Evolutionary conservation across 2,113 vertebrate genomes (phyloP), one percentile per base, ranked within the genome.

Genomic region (Sturnira hondurensis): DNA sequence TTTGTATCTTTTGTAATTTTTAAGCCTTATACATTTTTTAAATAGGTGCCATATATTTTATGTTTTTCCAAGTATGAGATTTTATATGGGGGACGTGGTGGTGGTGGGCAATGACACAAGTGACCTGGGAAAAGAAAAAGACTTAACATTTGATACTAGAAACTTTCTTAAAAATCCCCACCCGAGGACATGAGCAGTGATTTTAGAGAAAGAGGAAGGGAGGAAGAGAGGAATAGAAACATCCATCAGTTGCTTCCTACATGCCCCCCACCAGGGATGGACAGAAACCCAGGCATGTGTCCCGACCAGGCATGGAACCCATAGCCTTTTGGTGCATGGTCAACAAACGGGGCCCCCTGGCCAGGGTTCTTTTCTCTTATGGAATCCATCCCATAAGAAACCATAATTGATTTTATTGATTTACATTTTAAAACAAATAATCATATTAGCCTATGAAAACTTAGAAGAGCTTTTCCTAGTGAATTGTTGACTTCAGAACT

Each of bases 361-460:
- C 56, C 56, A 26, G 56, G 54, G 52, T 5, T 19, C 58, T 83
- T 94, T 97, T 74, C 28, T 92, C 41, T 65, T 93, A 71, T 38
- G 85, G 85, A 82, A 74, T 74, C 56, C n/a, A 87, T 92, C 63
- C 70, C 33, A 4, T n/a, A 70, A 93, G 54, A 92, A 2, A 86
- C 5, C 52, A 74, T 78, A 94, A 96, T 93, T 89, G 28, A 96
- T 92, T 94, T 96, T 94, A 96, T 92, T 96, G 97, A 97, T 92
- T 96, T 91, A 93, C 43, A 89, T 20, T 56, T 56, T 56, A 56
- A 56, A 56, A 85, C 19, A 19, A 93, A 82, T 78, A 65, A 89
- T 45, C 19, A 19, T 36, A 36, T n/a, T 61, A 78, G 47, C 22
- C 85, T 56, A 70, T 70, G 41, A 84, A 88, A 94, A 61, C 22